Base-by-base conservation (phyloP, 2,797 vertebrate species). In the Eulemur albifrons region DNA sequence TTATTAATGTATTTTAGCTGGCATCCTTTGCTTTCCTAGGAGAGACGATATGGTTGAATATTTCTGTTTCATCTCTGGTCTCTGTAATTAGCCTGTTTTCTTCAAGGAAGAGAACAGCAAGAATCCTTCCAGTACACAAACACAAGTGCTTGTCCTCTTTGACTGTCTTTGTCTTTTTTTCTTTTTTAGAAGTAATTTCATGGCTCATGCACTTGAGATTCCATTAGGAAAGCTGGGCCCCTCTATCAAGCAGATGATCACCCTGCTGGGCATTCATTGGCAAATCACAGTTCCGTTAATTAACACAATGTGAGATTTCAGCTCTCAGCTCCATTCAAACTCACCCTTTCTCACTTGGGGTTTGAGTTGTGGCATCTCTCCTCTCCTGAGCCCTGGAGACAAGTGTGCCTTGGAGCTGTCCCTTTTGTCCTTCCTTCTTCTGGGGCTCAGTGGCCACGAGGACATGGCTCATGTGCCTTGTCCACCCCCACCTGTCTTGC, bases 201-300 rank as follows among this genome's bases (percentile, higher is more conserved):
- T 98, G 98, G 98, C 98, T 99, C 97, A 94, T 98, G 98, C 98
- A 96, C 98, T 98, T 98, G 98, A 98, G 98, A 99, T 98, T 98
- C 98, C 98, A 99, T 99, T 98, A 98, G 98, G 95, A 98, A 98
- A 98, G 98, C 98, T 40, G 85, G 98, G 98, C 93, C 97, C 79
- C 98, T 98, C 98, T 98, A 98, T 99, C 98, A 97, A 98, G 98
- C 97, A 97, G 98, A 98, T 96, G 98, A 98, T 98, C 43, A 0
- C 95, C 98, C 98, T 98, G 98, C 98, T 98, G 98, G 97, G 98
- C 87, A 95, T 98, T 98, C 98, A 98, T 98, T 98, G 98, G 98
- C 98, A 98, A 99, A 98, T 98, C 98, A 98, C 98, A 98, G 98
- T 97, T 98, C 98, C 98, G 98, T 99, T 99, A 98, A 99, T 99